Base-by-base conservation (phyloP, 2,888 invertebrate genomes). In the Rhagonycha lutea region DNA sequence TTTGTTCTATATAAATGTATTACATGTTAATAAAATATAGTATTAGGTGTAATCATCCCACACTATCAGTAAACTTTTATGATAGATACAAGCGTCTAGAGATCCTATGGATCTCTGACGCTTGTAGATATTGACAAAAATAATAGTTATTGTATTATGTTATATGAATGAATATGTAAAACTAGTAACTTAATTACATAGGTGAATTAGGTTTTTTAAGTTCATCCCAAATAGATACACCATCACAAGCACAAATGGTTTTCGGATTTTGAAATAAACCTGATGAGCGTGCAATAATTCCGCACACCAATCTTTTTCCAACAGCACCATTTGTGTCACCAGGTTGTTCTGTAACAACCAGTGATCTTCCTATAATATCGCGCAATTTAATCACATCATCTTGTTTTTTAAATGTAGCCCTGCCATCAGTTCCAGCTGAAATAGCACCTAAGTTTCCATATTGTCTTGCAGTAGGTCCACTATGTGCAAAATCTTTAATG, bases 181-280 rank as follows among this genome's bases (percentile, higher is more conserved):
- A 28, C 1, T 28, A 28, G 9, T 26, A 4, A 26, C 14, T 63
- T 68, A 47, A 32, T 69, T 47, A 69, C 12, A 60, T 24, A n/a
- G n/a, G n/a, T 47, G 73, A 61, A 14, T 90, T 83, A 0, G 92
- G 92, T 68, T 89, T 89, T 77, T 92, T 90, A 67, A 92, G 88
- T 87, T 97, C 97, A 85, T 97, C 96, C 97, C 97, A 97, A 10
- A 97, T 90, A 0, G 95, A 93, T 0, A 95, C 91, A 0, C 97
- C 97, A 89, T 96, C 96, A 87, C 97, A 97, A 1, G 95, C 94
- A 88, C 97, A 97, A 72, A 97, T 93, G 11, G 93, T 92, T 85
- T 97, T 97, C 1, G 93, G 92, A 86, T 97, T 97, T 86, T 96
- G 92, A 84, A 96, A 94, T 9, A 97, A 88, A 0, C 96, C 96